Evolutionary conservation across 2,113 vertebrate genomes (phyloP), one percentile per base, ranked within the genome.

Genomic region (Pampusana beccarii): DNA sequence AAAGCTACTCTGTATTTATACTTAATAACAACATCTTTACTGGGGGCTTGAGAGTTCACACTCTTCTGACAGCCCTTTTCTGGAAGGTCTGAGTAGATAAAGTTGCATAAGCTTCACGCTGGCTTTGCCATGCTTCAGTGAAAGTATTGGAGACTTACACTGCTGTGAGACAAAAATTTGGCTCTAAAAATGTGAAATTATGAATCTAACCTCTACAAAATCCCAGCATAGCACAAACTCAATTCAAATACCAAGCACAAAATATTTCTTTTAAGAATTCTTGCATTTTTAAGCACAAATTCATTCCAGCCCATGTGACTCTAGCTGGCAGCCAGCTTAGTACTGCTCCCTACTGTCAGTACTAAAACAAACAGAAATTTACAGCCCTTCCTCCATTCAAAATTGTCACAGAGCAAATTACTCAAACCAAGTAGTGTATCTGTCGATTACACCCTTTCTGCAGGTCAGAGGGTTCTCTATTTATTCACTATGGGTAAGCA

Each of bases 291-390:
- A 82, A 85, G 73, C 62, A 71, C 2, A 3, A 81, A 94, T 81
- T 57, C 80, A 16, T 72, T 92, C 44, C 91, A 91, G 93, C 26
- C 61, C 91, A 81, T 4, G 84, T 85, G 88, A 89, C 65, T 57
- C 33, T 8, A 26, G 13, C 83, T 96, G 96, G 93, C 95, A 94
- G 95, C 80, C 86, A 87, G 92, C 93, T 93, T 81, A 94, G 96
- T 23, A 96, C 95, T 97, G 96, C 96, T 97, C 95, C 93, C 94
- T 96, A 87, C 93, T 91, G 96, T 96, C 95, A 96, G 95, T 65
- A 94, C 86, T 88, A 89, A 94, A 93, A 46, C 92, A 91, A 92
- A 79, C 88, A 83, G 79, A 84, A 95, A 94, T 91, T 90, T 79
- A 92, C 73, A 86, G 87, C 93, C 65, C 80, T 42, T 36, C 51